Base-by-base conservation (phyloP, 2,888 invertebrate species). In the Eremobia ochroleuca region DNA sequence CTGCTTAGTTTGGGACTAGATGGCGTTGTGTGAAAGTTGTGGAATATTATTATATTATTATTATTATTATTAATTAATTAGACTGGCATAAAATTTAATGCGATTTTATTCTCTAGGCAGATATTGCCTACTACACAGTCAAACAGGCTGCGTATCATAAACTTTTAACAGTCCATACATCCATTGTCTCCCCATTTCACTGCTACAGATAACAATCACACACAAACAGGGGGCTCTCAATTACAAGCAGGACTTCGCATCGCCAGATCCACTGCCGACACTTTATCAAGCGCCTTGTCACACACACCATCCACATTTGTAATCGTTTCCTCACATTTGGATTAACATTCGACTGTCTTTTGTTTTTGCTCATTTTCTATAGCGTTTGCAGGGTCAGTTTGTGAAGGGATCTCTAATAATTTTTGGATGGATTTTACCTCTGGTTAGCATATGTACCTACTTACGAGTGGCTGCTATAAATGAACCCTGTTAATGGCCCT, bases 201-300 rank as follows among this genome's bases (percentile, higher is more conserved):
- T 21, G 25, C 69, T 11, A 52, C 8, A 83, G 83, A 83, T 83
- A 86, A 31, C 70, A 58, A 65, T 82, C 82, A 61, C 73, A 59
- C 76, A 52, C 62, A 74, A 76, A 70, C 73, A 15, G 76, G 72
- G 87, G 62, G 49, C 55, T 75, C 75, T 43, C 66, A 89, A 92
- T 91, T 90, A 91, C 85, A 76, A 79, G 79, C 59, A 72, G 80
- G 76, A 71, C 61, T 81, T 52, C 91, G 90, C 92, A 89, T 89
- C 85, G 92, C 76, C 92, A 88, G 85, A 76, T 85, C 87, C 90
- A 89, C 87, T 80, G 87, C 85, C 79, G 68, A 69, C 86, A 84
- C 87, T 91, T 90, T 89, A 90, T 92, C 92, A 91, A 34, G 37
- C 31, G 40, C 37, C 65, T 71, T 78, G 90, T 90, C 91, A 88